Conservation (phyloP, 2,888 invertebrate genomes). For the Scotopteryx bipunctaria region DNA sequence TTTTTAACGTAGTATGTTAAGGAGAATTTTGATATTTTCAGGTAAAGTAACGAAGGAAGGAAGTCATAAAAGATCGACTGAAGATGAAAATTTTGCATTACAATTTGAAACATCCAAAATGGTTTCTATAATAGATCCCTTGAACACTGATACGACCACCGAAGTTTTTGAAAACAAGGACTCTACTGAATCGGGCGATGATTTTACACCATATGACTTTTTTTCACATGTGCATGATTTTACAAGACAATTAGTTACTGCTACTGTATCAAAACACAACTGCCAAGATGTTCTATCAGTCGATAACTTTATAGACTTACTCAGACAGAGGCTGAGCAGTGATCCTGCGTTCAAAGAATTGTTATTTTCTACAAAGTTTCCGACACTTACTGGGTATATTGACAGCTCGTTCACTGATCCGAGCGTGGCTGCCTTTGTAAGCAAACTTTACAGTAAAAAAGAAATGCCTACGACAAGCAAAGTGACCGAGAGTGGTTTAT, state of each 20-base stretch:
- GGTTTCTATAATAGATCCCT: background rate
- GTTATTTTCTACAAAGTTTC: constrained; percentile 47
- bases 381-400: constrained; percentile 36
- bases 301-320: constrained; percentile 65
- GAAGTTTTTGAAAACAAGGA: constrained; percentile 1
- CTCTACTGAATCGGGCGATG: constrained; percentile 30
- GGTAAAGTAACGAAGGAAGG: constrained; percentile 15
- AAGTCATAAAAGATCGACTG: constrained; percentile 5
- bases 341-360: constrained; percentile 66
- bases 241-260: constrained; percentile 43
- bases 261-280: constrained; percentile 40
- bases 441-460: constrained; percentile 66
- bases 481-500: constrained; percentile 51
- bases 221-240: constrained; percentile 59
- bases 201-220: constrained; percentile 57
- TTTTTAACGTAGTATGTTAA: no score
- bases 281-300: constrained; percentile 63
- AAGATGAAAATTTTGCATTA: constrained; percentile 9
- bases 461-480: constrained; percentile 51
- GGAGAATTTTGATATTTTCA: no score
- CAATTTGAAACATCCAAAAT: constrained; percentile 1
- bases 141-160: constrained; percentile 9
- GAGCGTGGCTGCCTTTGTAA: constrained; percentile 64
- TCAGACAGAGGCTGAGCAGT: constrained; percentile 65
- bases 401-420: constrained; percentile 57